Base-by-base conservation (phyloP, 2,113 vertebrate species). In the Oncorhynchus clarkii region DNA sequence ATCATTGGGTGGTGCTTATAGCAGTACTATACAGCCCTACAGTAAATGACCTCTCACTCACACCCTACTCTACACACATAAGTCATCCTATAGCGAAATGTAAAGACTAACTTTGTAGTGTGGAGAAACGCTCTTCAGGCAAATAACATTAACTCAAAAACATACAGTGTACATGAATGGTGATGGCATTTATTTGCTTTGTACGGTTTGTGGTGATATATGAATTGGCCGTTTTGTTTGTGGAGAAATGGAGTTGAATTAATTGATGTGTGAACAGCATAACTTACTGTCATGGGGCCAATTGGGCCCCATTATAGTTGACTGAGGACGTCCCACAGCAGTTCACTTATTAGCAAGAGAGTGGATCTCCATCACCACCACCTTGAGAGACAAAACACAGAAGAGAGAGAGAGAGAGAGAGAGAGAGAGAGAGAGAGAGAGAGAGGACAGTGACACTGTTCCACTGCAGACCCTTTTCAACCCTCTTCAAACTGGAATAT, bases 101-200 rank as follows among this genome's bases (percentile, higher is more conserved):
- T 79, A 86, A 89, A 87, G 85, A 86, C 86, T 84, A 31, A 67
- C 27, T 4, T 18, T 49, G 27, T 24, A 22, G 18, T 49, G 9
- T 48, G 39, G 18, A 49, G 68, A 48, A 70, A 45, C 34, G n/a
- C 39, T 45, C 8, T 45, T 45, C 8, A 3, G 39, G 34, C 39
- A 49, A 57, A 54, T 27, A 45, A 89, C 87, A 89, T 67, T 78
- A 71, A 84, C 73, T 71, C 66, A 73, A 79, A 70, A 88, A 85
- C 85, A 86, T 84, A 78, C 34, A 11, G 34, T 39, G 34, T 45
- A 45, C 78, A 72, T 73, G 67, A 73, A 81, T 82, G 84, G 89
- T 90, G 85, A 90, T 80, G 77, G 51, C 79, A 88, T 89, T 76
- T 89, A 82, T 90, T 92, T 90, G 67, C 76, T 79, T 80, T 84